These are phyloP conservation scores for Neuroterus valhalla DNA, from an alignment of 1,140 invertebrate species.

Conservation along the genomic window DNA sequence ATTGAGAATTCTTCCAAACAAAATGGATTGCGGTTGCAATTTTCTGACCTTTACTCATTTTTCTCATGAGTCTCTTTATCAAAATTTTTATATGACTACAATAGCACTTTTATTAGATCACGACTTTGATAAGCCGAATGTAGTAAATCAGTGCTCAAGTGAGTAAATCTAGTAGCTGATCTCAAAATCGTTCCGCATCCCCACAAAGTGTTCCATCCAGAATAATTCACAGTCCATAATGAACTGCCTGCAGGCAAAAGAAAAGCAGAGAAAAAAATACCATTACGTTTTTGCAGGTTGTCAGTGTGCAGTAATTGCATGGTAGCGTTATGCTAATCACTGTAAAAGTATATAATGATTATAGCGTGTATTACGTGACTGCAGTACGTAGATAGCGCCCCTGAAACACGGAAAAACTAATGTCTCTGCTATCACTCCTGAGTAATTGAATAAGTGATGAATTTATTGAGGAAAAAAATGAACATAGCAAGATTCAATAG, in stretches of 20 bases:
- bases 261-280: background rate
- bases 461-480: background rate
- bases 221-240: slow-evolving; percentile 16
- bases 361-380: slow-evolving; percentile 7
- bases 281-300: background rate
- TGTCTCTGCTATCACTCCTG: background rate
- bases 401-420: slow-evolving; percentile 14
- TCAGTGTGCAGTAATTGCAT: background rate
- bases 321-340: slow-evolving; percentile 25
- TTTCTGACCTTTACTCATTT: background rate
- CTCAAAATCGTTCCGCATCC: slow-evolving; percentile 22
- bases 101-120: slow-evolving; percentile 17
- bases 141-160: slow-evolving; percentile 14
- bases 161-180: slow-evolving; percentile 19
- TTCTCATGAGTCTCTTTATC: background rate
- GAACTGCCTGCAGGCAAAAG: background rate
- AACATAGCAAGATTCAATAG: background rate
- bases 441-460: slow-evolving; percentile 7
- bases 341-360: slow-evolving; percentile 26
- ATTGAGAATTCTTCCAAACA: background rate
- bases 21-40: background rate
- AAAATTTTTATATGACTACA: background rate
- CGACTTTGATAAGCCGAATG: slow-evolving; percentile 11
- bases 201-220: slow-evolving; percentile 17
- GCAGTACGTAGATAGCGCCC: background rate